phyloP scores from a whole-genome alignment of 2,797 vertebrate species.

The Ara ararauna region DNA sequence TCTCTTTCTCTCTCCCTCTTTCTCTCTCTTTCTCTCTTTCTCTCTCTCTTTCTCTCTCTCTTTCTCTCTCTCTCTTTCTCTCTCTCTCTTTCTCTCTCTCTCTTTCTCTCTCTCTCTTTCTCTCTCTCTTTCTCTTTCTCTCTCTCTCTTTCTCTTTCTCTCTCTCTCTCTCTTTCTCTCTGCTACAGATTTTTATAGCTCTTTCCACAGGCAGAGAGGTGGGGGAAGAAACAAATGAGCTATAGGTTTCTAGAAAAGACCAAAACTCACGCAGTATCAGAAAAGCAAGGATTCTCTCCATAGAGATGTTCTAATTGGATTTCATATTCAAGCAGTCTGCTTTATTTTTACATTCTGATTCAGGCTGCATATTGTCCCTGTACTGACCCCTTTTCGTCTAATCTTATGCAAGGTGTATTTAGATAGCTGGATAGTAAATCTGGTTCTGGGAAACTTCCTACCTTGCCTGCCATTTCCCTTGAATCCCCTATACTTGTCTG shows the following conservation, averaged over 20 bases:
- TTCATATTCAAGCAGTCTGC: not conserved
- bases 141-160: fast-evolving
- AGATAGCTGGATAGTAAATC: constrained; percentile 50
- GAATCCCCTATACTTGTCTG: not conserved
- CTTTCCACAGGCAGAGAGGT: not conserved
- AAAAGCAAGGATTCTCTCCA: not conserved
- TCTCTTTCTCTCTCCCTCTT: fast-evolving
- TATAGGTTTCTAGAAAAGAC: not conserved
- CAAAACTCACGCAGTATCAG: not conserved
- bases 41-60: fast-evolving
- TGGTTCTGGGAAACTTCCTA: constrained; percentile 12
- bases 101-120: fast-evolving
- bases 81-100: fast-evolving
- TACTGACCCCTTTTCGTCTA: constrained; percentile 34
- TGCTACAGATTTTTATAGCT: not conserved
- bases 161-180: fast-evolving
- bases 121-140: fast-evolving
- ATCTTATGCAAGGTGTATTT: constrained; percentile 54
- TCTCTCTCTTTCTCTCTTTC: fast-evolving
- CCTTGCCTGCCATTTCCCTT: not conserved
- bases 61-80: fast-evolving
- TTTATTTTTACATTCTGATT: constrained; percentile 24
- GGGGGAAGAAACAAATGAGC: not conserved
- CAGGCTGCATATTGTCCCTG: constrained; percentile 10
- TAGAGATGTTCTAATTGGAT: not conserved